phyloP scores from a whole-genome alignment of 1,140 invertebrate species.

The Drosophila parabipectinata region DNA sequence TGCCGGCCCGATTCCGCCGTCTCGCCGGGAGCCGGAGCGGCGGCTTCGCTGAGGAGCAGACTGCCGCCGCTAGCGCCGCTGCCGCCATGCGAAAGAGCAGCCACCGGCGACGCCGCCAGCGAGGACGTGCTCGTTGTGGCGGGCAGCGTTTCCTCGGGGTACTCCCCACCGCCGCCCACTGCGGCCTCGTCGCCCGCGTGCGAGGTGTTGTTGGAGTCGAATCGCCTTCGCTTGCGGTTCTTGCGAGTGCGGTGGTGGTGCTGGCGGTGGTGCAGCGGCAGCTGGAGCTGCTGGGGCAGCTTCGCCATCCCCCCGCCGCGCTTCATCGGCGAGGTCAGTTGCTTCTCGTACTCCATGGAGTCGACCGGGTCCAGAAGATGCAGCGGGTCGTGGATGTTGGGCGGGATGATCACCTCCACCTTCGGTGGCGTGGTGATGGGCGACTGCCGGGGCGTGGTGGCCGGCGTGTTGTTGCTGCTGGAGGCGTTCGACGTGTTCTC shows the following conservation, averaged over 20 bases:
- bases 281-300: slow-evolving; percentile 41
- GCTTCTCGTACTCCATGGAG: slow-evolving; percentile 91
- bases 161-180: slow-evolving; percentile 32
- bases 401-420: slow-evolving; percentile 96
- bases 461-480: slow-evolving; percentile 94
- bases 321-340: slow-evolving; percentile 85
- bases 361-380: slow-evolving; percentile 93
- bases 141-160: slow-evolving; percentile 36
- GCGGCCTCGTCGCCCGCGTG: slow-evolving; percentile 56
- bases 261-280: slow-evolving; percentile 67
- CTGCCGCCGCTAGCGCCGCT: slow-evolving; percentile 20
- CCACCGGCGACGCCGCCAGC: slow-evolving; percentile 62
- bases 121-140: slow-evolving; percentile 47
- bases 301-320: slow-evolving; percentile 54
- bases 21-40: slow-evolving; percentile 59
- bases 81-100: slow-evolving; percentile 34
- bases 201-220: slow-evolving; percentile 66
- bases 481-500: slow-evolving; percentile 92
- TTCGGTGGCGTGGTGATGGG: slow-evolving; percentile 92
- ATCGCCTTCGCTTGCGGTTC: slow-evolving; percentile 76
- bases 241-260: slow-evolving; percentile 81
- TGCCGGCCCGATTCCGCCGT: slow-evolving; percentile 65
- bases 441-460: slow-evolving; percentile 94
- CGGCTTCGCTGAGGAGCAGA: slow-evolving; percentile 61
- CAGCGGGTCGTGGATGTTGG: slow-evolving; percentile 95